A percentile compares a stretch with the other conserved stretches of the same genome.
Evolutionary conservation across 2,113 vertebrate genomes (phyloP).

Genomic region (Nothobranchius furzeri): DNA sequence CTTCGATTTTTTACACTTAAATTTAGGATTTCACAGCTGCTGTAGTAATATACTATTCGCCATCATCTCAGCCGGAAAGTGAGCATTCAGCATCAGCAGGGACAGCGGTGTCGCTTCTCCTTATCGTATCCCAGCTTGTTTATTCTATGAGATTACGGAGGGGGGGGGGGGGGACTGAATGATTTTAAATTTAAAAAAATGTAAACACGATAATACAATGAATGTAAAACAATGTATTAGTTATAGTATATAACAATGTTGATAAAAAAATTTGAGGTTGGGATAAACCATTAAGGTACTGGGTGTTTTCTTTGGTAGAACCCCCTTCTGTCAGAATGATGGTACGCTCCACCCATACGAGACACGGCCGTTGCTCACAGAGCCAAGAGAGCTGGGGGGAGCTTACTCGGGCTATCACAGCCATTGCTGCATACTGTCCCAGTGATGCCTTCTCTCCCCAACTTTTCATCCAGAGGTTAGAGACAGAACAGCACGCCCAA

Average conservation of each 20-base stretch:
- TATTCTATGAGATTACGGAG: conserved; percentile 47
- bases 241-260: neutral
- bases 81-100: conserved; percentile 70
- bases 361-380: conserved; percentile 74
- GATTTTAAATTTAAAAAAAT: neutral
- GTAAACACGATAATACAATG: rapidly evolving
- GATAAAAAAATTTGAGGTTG: rapidly evolving
- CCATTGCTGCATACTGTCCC: conserved; percentile 66
- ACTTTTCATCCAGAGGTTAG: conserved; percentile 70
- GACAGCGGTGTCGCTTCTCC: conserved; percentile 70
- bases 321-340: conserved; percentile 62
- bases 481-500: conserved; percentile 27
- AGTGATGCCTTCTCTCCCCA: conserved; percentile 53
- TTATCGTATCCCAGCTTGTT: conserved; percentile 65
- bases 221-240: rapidly evolving
- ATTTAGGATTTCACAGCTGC: neutral
- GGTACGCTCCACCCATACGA: conserved; percentile 76
- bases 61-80: conserved; percentile 49
- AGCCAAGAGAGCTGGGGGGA: conserved; percentile 65
- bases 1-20: neutral
- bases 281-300: neutral
- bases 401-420: conserved; percentile 68
- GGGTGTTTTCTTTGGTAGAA: neutral
- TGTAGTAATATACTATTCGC: conserved; percentile 21
- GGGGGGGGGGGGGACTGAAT: neutral